Percentiles rank a stretch among this genome's conserved stretches.
Conservation (phyloP, 2,113 vertebrate species). For the Hippocampus guttulatus region DNA sequence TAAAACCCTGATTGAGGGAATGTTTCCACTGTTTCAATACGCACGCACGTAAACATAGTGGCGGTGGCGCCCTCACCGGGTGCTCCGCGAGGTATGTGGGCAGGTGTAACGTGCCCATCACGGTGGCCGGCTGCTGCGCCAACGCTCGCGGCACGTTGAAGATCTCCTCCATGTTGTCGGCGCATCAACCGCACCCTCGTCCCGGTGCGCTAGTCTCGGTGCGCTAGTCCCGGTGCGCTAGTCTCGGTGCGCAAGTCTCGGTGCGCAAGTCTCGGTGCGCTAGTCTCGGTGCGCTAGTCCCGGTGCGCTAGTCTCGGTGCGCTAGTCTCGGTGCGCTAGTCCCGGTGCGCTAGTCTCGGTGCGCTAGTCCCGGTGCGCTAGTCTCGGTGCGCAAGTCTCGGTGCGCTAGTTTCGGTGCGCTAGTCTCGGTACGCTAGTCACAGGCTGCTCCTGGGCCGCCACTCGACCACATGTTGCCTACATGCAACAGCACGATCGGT, state of each 20-base stretch:
- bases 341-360: not conserved
- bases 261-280: not conserved
- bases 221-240: no score
- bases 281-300: not conserved
- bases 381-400: not conserved
- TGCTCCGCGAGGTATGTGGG: slow-evolving; percentile 79
- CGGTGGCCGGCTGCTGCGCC: slow-evolving; percentile 74
- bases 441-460: not conserved
- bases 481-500: not conserved
- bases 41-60: not conserved
- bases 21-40: no score
- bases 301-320: not conserved
- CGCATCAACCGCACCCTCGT: not conserved
- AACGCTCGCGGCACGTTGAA: slow-evolving; percentile 85
- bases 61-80: slow-evolving; percentile 71
- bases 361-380: not conserved
- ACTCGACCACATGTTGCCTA: not conserved
- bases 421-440: not conserved
- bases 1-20: no score
- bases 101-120: slow-evolving; percentile 83
- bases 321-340: no score
- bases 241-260: not conserved
- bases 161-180: slow-evolving; percentile 75
- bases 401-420: not conserved
- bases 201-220: not conserved